These are phyloP conservation scores for Brachirus orientalis DNA, from an alignment of 2,113 vertebrate species.

Conservation along the genomic window DNA sequence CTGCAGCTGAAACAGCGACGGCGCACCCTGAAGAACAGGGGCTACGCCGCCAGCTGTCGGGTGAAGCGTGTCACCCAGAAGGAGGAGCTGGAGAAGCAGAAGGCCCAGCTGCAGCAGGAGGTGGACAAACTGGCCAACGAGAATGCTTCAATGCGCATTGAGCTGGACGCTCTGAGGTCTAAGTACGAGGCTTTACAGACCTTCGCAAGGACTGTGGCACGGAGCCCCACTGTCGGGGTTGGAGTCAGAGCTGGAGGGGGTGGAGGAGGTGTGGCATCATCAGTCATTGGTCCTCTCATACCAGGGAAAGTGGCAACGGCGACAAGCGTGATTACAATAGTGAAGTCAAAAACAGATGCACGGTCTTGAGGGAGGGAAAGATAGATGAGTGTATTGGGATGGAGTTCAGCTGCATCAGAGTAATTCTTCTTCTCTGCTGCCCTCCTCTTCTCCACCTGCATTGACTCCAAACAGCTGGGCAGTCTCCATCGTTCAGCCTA, in stretches of 20 bases:
- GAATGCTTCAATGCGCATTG: slow-evolving; percentile 95
- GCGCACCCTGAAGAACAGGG: slow-evolving; percentile 96
- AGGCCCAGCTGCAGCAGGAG: slow-evolving; percentile 95
- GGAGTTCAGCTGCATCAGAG: slow-evolving; percentile 48
- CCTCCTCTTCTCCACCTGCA: slow-evolving; percentile 59
- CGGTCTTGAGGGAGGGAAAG: slow-evolving; percentile 84
- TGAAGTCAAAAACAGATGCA: slow-evolving; percentile 97
- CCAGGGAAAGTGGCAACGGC: slow-evolving; percentile 93
- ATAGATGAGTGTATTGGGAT: slow-evolving; percentile 31
- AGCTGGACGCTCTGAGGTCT: slow-evolving; percentile 95
- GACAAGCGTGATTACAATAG: slow-evolving; percentile 98
- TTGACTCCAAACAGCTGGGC: slow-evolving; percentile 39
- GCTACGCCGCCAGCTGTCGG: slow-evolving; percentile 95
- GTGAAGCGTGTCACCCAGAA: slow-evolving; percentile 98
- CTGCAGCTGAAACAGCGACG: slow-evolving; percentile 96
- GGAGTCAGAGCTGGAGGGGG: slow-evolving; percentile 80
- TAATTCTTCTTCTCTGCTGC: slow-evolving; percentile 24
- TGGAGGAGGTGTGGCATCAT: slow-evolving; percentile 80
- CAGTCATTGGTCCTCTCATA: slow-evolving; percentile 91
- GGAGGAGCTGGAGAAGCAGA: slow-evolving; percentile 98
- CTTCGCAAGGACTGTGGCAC: slow-evolving; percentile 96
- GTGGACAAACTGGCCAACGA: slow-evolving; percentile 97
- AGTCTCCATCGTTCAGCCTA: not conserved
- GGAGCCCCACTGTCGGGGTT: slow-evolving; percentile 85
- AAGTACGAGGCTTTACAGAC: slow-evolving; percentile 99